Conservation (phyloP, 2,113 vertebrate genomes). For the Brevimyrus niger region DNA sequence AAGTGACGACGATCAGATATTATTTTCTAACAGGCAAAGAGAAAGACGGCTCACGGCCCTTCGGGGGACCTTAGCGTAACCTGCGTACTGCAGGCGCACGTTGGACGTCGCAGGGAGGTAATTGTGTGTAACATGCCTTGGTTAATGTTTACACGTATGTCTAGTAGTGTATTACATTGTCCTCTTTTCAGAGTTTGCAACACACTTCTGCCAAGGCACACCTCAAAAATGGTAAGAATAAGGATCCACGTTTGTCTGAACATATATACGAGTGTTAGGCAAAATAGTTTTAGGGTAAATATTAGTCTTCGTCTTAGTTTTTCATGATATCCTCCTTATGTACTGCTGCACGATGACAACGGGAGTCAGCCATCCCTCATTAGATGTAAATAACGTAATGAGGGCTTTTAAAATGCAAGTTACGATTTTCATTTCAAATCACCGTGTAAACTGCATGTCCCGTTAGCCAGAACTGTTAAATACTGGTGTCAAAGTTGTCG, state of each 20-base stretch:
- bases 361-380: not conserved
- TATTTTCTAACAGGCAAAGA: slow-evolving; percentile 50
- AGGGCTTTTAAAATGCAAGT: not conserved
- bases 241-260: not conserved
- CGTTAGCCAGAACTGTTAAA: not conserved
- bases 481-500: not conserved
- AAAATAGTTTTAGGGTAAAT: not conserved
- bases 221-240: slow-evolving; percentile 58
- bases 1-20: not conserved
- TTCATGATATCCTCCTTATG: not conserved
- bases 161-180: slow-evolving; percentile 28
- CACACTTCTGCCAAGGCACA: slow-evolving; percentile 20
- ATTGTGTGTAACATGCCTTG: slow-evolving; percentile 37
- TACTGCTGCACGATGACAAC: not conserved
- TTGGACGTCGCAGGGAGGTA: not conserved
- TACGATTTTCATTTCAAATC: not conserved
- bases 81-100: not conserved
- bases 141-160: slow-evolving; percentile 56
- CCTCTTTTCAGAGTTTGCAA: slow-evolving; percentile 18
- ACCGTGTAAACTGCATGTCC: not conserved
- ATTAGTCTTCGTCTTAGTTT: not conserved
- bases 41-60: slow-evolving; percentile 33
- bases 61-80: not conserved
- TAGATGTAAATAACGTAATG: not conserved
- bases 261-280: not conserved